Conservation (phyloP, 2,113 vertebrate species). For the Tychaedon coryphoeus region DNA sequence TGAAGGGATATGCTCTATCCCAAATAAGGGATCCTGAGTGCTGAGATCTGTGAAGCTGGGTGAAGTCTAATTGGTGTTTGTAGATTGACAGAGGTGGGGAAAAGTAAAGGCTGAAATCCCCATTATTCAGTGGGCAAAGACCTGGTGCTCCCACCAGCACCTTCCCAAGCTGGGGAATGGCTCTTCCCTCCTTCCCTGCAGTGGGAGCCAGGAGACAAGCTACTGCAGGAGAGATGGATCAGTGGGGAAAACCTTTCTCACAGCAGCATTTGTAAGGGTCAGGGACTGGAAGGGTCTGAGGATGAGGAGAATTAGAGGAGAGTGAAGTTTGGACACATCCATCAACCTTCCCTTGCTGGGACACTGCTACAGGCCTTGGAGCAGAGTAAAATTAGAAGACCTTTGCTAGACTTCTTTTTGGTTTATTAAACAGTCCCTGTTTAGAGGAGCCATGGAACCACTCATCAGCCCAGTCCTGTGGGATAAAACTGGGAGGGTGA, state of each 20-base stretch:
- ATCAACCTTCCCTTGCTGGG: not conserved
- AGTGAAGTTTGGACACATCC: not conserved
- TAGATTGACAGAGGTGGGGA: not conserved
- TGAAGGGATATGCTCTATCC: not conserved
- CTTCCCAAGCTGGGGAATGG: not conserved
- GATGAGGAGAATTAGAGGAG: not conserved
- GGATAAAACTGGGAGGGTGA: not conserved
- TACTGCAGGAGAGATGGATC: not conserved
- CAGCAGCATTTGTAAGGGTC: rapidly evolving
- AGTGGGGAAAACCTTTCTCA: not conserved
- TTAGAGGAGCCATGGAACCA: not conserved
- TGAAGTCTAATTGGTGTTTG: not conserved
- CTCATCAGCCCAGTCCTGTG: rapidly evolving
- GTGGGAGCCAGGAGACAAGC: not conserved
- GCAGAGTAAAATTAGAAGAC: not conserved
- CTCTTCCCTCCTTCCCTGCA: not conserved
- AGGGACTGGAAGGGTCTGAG: not conserved
- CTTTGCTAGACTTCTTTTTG: not conserved
- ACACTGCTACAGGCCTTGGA: not conserved
- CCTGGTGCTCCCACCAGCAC: not conserved
- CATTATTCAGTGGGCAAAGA: not conserved
- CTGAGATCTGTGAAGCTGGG: not conserved
- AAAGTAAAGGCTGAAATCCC: not conserved
- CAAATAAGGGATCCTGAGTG: not conserved
- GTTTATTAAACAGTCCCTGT: not conserved